Conservation (phyloP, 2,888 invertebrate species). For the Heteromyza rotundicornis region DNA sequence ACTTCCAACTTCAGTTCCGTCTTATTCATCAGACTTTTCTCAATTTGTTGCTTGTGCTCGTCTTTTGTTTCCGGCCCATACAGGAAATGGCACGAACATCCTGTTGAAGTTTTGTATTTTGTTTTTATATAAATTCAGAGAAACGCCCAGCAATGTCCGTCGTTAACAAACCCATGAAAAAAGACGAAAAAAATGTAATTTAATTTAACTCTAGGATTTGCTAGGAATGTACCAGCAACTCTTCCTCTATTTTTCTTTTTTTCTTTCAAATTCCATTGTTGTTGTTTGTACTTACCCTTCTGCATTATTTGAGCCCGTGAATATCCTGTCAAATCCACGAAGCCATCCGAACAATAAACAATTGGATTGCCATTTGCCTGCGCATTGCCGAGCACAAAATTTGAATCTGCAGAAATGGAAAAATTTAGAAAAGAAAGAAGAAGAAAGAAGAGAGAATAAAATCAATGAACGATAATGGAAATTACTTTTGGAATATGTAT, state of each 20-base stretch:
- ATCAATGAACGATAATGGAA: too few species aligned
- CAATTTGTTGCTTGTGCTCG: constrained; percentile 87
- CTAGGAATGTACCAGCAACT: neutral
- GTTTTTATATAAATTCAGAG: constrained; percentile 22
- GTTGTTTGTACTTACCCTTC: constrained; percentile 67
- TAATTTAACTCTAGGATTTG: neutral
- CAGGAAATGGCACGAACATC: constrained; percentile 93
- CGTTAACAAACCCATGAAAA: neutral
- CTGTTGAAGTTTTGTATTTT: constrained; percentile 39
- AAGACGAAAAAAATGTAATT: neutral
- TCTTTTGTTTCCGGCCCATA: constrained; percentile 90
- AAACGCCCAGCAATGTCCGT: neutral
- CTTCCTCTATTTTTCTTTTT: neutral
- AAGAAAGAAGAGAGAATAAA: too few species aligned
- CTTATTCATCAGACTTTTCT: constrained; percentile 86
- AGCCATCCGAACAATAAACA: constrained; percentile 96
- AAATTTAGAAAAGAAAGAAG: too few species aligned
- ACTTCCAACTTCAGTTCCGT: constrained; percentile 93
- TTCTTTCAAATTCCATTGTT: neutral
- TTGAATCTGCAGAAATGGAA: constrained; percentile 77
- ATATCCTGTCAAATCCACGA: constrained; percentile 94
- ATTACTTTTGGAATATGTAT: too few species aligned
- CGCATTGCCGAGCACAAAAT: constrained; percentile 94
- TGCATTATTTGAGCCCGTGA: constrained; percentile 96
- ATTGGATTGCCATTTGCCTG: constrained; percentile 90